phyloP scores from a whole-genome alignment of 2,797 vertebrate species.

The Tiaroga cobitis region DNA sequence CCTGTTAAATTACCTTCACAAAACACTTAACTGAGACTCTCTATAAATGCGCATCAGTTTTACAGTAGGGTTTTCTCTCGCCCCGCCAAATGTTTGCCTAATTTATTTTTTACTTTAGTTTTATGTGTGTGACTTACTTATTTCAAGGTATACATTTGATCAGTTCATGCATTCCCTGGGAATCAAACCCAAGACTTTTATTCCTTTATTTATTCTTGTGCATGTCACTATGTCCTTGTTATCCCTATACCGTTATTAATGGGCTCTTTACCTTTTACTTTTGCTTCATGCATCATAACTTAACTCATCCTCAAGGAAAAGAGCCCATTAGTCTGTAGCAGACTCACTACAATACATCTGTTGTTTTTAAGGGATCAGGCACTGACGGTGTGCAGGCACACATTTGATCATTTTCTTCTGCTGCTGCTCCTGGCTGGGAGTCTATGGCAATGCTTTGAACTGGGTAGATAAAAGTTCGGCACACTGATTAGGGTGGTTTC shows the following conservation, averaged over 20 bases:
- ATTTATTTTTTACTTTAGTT: not conserved
- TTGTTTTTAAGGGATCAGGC: not conserved
- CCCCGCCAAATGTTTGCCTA: not conserved
- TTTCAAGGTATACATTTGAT: not conserved
- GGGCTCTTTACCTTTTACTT: not conserved
- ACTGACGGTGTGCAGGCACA: not conserved
- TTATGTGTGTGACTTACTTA: not conserved
- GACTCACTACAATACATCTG: not conserved
- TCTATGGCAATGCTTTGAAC: not conserved
- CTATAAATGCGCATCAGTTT: not conserved
- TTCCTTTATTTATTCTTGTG: not conserved
- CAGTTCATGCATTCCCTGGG: not conserved
- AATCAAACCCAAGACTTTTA: not conserved
- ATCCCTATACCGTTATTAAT: not conserved
- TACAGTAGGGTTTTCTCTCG: not conserved
- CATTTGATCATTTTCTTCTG: not conserved
- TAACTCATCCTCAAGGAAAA: not conserved
- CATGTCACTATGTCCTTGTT: not conserved
- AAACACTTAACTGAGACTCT: conserved; percentile 20
- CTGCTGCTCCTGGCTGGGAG: not conserved
- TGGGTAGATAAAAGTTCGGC: not conserved
- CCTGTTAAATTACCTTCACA: not conserved
- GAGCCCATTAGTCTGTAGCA: not conserved
- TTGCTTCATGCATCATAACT: not conserved
- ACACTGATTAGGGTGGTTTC: not conserved